These are phyloP conservation scores for Stichodactyla helianthus DNA, from an alignment of 64 coral and sea anemone genomes.

Conservation along the genomic window DNA sequence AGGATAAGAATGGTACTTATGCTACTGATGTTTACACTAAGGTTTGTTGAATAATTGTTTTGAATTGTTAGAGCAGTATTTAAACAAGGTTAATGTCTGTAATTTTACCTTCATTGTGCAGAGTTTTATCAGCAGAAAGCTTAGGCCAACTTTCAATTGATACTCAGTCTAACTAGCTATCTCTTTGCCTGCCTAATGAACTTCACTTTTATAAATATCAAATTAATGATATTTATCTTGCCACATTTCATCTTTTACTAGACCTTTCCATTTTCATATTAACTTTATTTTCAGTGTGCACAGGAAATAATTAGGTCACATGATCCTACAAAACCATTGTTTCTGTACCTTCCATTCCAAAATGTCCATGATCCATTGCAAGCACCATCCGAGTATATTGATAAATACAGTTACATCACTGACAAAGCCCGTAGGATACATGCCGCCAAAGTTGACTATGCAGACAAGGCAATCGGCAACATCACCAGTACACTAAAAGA, in stretches of 20 bases:
- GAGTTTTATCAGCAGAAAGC: too few relatives aligned
- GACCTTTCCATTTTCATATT: not conserved
- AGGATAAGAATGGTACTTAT: conserved; percentile 42
- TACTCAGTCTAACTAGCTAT: too few relatives aligned
- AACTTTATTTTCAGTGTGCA: conserved; percentile 32
- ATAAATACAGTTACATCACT: conserved; percentile 42
- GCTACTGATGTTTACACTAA: conserved; percentile 39
- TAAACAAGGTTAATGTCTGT: too few relatives aligned
- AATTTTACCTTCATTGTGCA: too few relatives aligned
- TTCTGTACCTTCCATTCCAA: conserved; percentile 66
- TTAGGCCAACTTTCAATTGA: too few relatives aligned
- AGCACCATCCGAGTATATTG: conserved; percentile 32
- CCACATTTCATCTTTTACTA: too few relatives aligned
- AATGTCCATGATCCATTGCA: conserved; percentile 52
- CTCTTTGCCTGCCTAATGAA: too few relatives aligned
- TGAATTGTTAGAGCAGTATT: too few relatives aligned
- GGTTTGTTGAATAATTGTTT: not conserved
- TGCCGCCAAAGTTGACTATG: conserved; percentile 40
- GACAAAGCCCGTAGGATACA: conserved; percentile 20
- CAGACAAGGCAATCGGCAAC: not conserved
- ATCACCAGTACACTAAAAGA: not conserved
- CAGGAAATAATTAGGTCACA: conserved; percentile 29
- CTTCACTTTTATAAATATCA: too few relatives aligned
- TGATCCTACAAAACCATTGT: conserved; percentile 36
- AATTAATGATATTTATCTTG: too few relatives aligned